A percentile compares a stretch with the other conserved stretches of the same genome.
Conservation (phyloP, 2,797 vertebrate species). For the Rhinichthys osculus region DNA sequence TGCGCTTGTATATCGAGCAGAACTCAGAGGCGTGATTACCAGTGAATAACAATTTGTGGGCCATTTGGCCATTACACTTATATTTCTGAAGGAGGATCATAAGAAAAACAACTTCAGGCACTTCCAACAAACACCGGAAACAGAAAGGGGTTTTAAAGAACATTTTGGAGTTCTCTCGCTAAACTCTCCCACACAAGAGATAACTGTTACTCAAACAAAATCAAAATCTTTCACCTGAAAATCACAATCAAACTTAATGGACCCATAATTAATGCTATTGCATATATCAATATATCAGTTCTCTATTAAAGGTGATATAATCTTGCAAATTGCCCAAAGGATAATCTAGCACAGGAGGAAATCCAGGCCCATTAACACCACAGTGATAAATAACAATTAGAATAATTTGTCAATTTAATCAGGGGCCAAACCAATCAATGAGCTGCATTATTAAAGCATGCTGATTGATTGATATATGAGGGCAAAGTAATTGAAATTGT, state of each 20-base stretch:
- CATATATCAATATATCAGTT: slow-evolving; percentile 25
- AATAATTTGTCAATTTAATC: slow-evolving; percentile 85
- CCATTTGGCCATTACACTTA: neutral
- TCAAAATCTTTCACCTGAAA: neutral
- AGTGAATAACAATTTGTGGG: neutral
- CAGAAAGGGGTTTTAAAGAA: neutral
- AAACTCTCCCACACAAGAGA: neutral
- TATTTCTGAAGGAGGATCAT: neutral
- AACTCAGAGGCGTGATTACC: neutral
- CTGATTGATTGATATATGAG: slow-evolving; percentile 76
- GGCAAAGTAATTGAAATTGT: slow-evolving; percentile 80
- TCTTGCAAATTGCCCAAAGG: neutral
- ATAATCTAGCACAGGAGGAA: neutral
- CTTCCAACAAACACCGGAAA: neutral
- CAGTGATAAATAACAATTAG: slow-evolving; percentile 72
- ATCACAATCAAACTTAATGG: neutral
- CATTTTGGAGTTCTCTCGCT: neutral
- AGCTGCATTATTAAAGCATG: slow-evolving; percentile 86
- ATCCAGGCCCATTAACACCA: slow-evolving; percentile 65
- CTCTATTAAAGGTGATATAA: neutral
- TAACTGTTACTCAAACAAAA: neutral
- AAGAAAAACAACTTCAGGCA: neutral
- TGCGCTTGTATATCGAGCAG: neutral
- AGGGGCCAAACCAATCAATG: slow-evolving; percentile 81
- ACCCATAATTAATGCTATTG: neutral